phyloP scores from a whole-genome alignment of 2,113 vertebrate genomes.

The Coreoperca whiteheadi region DNA sequence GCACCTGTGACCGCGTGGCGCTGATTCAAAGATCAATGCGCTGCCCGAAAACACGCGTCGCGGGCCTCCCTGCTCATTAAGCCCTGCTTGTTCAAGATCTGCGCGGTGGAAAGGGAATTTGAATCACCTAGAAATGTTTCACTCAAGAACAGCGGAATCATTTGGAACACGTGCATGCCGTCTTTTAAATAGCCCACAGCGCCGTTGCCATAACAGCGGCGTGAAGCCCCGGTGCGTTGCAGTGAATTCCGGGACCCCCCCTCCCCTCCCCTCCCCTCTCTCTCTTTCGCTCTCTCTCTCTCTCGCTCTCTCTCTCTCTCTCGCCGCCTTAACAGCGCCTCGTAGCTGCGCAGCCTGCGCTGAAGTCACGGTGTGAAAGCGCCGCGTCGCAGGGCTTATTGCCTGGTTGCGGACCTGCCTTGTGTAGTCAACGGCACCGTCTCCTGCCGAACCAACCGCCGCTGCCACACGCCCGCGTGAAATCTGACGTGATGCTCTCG shows the following conservation, averaged over 20 bases:
- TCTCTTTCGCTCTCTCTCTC: no score
- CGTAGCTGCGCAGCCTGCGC: neutral
- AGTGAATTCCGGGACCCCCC: slow-evolving; percentile 10
- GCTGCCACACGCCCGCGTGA: slow-evolving; percentile 79
- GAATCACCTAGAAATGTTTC: neutral
- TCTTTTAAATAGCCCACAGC: neutral
- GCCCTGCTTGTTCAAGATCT: neutral
- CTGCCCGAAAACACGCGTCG: neutral
- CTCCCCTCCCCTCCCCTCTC: no score
- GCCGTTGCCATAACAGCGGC: slow-evolving; percentile 58
- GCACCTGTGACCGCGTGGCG: slow-evolving; percentile 48
- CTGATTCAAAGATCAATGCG: slow-evolving; percentile 26
- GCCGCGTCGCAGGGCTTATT: neutral
- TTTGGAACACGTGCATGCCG: slow-evolving; percentile 6
- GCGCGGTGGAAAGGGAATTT: neutral
- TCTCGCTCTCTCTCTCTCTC: no score
- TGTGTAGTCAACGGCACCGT: slow-evolving; percentile 56
- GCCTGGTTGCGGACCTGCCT: slow-evolving; percentile 35
- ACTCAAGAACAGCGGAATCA: neutral
- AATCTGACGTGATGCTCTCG: slow-evolving; percentile 73
- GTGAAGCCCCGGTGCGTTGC: slow-evolving; percentile 38
- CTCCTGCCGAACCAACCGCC: slow-evolving; percentile 52
- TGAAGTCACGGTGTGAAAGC: neutral
- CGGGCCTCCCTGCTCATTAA: slow-evolving; percentile 1
- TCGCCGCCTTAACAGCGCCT: slow-evolving; percentile 24